Base-by-base conservation (phyloP, 2,888 invertebrate genomes). In the Pandemis corylana region DNA sequence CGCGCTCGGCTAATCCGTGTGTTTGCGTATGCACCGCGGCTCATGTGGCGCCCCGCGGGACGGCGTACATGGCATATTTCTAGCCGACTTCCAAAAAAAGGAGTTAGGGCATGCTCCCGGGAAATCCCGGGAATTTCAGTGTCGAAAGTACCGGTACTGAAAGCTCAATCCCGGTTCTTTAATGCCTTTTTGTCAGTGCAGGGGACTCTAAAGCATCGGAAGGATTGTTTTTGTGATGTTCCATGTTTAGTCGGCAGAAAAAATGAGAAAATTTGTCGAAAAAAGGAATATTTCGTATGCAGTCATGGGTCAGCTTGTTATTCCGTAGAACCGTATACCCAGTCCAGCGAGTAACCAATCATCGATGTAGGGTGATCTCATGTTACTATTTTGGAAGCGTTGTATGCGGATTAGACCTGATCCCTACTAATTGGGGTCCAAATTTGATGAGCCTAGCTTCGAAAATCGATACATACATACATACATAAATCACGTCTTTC, bases 1-100 rank as follows among this genome's bases (percentile, higher is more conserved):
- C 70, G 61, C 42, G 73, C 46, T 42, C 56, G 49, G 44, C 65
- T 74, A 74, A 74, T 66, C 74, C 74, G 51, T 20, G 49, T 63
- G 61, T 65, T 69, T 70, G 66, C 36, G 59, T 62, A 73, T 69
- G 65, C 74, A 61, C 61, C 63, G 51, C 12, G 46, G 63, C 28
- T 67, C n/a, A 0, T 62, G 61, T 36, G 28, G 4, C 4, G 28
- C 15, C 28, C 5, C 12, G 10, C 51, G 49, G 20, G 28, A 67
- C 67, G 12, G 53, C 28, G 72, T 68, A 72, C 41, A 20, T 61
- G 7, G 5, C 63, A 36, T 67, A 28, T 65, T 41, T 3, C 7
- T 10, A 20, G 12, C 51, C n/a, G 59, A 59, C 59, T 59, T 5
- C 10, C 15, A 59, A 28, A 59, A 12, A 28, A 12, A 20, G 20